phyloP scores from a whole-genome alignment of 2,888 invertebrate species.

The Scelioninae gen. 2 region DNA sequence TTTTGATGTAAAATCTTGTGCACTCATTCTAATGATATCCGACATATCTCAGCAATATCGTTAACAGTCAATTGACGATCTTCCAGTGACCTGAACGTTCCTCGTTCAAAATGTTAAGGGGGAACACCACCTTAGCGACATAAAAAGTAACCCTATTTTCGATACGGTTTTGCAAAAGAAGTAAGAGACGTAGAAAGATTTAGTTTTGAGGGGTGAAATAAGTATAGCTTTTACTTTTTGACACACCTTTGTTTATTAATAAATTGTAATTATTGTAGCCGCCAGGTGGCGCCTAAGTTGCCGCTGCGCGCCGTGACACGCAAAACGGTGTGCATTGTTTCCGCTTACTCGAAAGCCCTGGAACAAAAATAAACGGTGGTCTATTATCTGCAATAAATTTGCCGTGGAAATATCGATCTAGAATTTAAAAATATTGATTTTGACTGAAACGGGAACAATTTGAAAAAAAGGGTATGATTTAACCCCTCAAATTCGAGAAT shows the following conservation, averaged over 20 bases:
- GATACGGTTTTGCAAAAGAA: conserved; percentile 16
- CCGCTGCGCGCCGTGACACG: conserved; percentile 15
- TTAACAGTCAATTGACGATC: too few species aligned
- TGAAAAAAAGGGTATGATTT: conserved; percentile 22
- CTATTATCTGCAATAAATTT: conserved; percentile 24
- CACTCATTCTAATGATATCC: too few species aligned
- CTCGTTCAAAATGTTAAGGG: too few species aligned
- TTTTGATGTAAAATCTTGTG: too few species aligned
- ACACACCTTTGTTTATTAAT: not conserved
- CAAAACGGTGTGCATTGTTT: conserved; percentile 13
- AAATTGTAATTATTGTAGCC: not conserved
- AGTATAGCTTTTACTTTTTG: conserved; percentile 4
- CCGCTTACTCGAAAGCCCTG: conserved; percentile 15
- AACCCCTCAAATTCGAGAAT: conserved; percentile 13
- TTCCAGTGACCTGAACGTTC: too few species aligned
- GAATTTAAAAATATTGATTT: conserved; percentile 26
- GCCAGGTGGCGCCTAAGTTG: conserved; percentile 14
- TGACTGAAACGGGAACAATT: conserved; percentile 5
- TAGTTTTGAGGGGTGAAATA: too few species aligned
- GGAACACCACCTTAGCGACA: conserved; percentile 2
- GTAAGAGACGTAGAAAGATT: conserved; percentile 16
- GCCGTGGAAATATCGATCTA: conserved; percentile 11
- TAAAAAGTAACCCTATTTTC: conserved; percentile 13
- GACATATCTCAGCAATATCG: too few species aligned
- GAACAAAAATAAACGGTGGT: conserved; percentile 17